Base-by-base conservation (phyloP, 2,888 invertebrate genomes). In the Cataglyphis rosenhaueri region DNA sequence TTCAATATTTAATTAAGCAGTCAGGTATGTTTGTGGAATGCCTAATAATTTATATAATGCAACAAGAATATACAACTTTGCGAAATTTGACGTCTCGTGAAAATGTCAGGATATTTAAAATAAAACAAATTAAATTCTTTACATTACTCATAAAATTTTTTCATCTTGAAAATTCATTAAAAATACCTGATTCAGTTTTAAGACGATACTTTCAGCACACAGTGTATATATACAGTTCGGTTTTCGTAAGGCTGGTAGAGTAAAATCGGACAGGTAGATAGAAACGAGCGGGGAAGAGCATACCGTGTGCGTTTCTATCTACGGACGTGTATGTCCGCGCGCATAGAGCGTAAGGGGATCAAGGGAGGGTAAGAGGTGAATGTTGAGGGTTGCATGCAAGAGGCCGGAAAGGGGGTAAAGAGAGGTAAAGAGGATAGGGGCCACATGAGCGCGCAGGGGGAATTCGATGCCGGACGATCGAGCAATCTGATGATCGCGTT, bases 401-500 rank as follows among this genome's bases (percentile, higher is more conserved):
- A 59, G 59, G 32, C 32, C 18, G 73, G 57, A 1, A 73, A 44
- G 32, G 44, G 73, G 71, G 15, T 44, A 61, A 59, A 55, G 85
- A 62, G 73, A 52, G 71, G 52, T 44, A 71, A 62, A 64, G 73
- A 64, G 71, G 29, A 52, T 38, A 81, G 64, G 74, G 44, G 21
- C 55, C 52, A 29, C 75, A 52, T 74, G 79, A 79, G 35, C 38
- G 73, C 79, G 75, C 66, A 81, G 57, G 62, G 89, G 85, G 84
- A 89, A 86, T 87, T 87, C 87, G 66, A 82, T 89, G 82, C 82
- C 86, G 82, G 85, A 78, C 86, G 85, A 88, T 87, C 88, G 89
- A 86, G 88, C 86, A 88, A 86, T 89, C 84, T 85, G 86, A 90
- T 89, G 87, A 91, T 91, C 87, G 88, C 74, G 66, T 71, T 85